Base-by-base conservation (phyloP, 2,888 invertebrate species). In the Drosophila pseudotakahashii region DNA sequence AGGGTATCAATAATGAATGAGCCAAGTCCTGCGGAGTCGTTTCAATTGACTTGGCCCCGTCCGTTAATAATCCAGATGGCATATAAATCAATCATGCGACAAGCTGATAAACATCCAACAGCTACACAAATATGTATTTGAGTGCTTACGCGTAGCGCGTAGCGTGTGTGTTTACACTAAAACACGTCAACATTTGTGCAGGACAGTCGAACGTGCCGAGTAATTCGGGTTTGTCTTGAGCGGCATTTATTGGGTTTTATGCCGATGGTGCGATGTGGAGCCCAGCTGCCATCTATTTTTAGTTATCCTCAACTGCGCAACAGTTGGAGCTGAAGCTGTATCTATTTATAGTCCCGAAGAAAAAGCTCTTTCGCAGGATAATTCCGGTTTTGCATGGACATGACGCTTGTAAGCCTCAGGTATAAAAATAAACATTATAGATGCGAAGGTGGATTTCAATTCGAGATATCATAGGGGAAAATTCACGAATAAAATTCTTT, bases 31-130 rank as follows among this genome's bases (percentile, higher is more conserved):
- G 42, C 36, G 48, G 50, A 59, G 61, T 73, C 51, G 45, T 50
- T 67, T 42, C 68, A 66, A 74, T 58, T 53, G 72, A 68, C 69
- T 72, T 75, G 75, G 58, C 58, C 52, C 51, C 44, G 71, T 55
- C 71, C 68, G 72, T 68, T 72, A 68, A 72, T 68, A 68, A 68
- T 68, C 48, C 61, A 77, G 61, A 41, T 16, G 45, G 62, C 53
- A 76, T 53, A 87, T 82, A 82, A 82, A 82, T 82, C 89, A 82
- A 82, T 82, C 82, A 87, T 59, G 80, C 75, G 85, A 84, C 89
- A 87, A 76, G 88, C 86, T 74, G 81, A 81, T 82, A 87, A 87
- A 78, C 73, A 81, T 80, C 76, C 75, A 67, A 53, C 70, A 63
- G 53, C 62, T 23, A 48, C 13, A 55, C 58, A 55, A 55, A 75